Percentiles rank a stretch among this genome's conserved stretches.
phyloP scores from a whole-genome alignment of 2,797 vertebrate genomes.

The Lindbergichthys nudifrons region DNA sequence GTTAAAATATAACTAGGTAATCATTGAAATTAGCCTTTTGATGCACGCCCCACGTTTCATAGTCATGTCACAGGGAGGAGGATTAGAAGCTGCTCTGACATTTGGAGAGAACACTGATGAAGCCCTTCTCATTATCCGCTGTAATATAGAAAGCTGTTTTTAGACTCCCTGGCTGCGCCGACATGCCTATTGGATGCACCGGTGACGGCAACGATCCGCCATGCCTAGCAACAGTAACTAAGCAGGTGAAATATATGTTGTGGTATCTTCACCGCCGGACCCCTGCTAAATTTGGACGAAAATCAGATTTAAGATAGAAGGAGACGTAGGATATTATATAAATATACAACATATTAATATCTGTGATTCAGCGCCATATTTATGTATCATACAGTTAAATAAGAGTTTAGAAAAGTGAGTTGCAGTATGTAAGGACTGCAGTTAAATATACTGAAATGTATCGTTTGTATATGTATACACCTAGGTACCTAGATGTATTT shows the following conservation, averaged over 20 bases:
- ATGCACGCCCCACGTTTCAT: slow-evolving; percentile 24
- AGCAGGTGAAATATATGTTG: slow-evolving; percentile 77
- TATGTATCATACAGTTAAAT: slow-evolving; percentile 24
- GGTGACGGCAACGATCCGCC: slow-evolving; percentile 75
- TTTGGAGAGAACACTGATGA: slow-evolving; percentile 81
- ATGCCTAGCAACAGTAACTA: slow-evolving; percentile 88
- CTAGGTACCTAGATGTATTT: neutral
- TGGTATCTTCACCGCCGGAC: slow-evolving; percentile 63
- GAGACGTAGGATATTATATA: slow-evolving; percentile 29
- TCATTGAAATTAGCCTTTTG: neutral
- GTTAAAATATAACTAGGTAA: neutral
- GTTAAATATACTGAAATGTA: too few relatives aligned
- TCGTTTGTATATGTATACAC: neutral
- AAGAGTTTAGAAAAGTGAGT: slow-evolving; percentile 1
- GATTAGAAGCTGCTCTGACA: slow-evolving; percentile 73
- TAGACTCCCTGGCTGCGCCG: slow-evolving; percentile 71
- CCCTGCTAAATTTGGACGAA: slow-evolving; percentile 75
- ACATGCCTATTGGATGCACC: slow-evolving; percentile 80
- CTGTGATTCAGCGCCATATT: slow-evolving; percentile 14
- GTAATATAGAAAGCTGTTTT: slow-evolving; percentile 84
- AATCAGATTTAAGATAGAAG: slow-evolving; percentile 36
- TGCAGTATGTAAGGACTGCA: too few relatives aligned
- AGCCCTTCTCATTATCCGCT: slow-evolving; percentile 78
- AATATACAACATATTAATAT: neutral
- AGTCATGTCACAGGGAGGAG: slow-evolving; percentile 14